Percentiles rank a stretch among this genome's conserved stretches.
phyloP scores from a whole-genome alignment of 2,113 vertebrate genomes.

The Lycocorax pyrrhopterus region DNA sequence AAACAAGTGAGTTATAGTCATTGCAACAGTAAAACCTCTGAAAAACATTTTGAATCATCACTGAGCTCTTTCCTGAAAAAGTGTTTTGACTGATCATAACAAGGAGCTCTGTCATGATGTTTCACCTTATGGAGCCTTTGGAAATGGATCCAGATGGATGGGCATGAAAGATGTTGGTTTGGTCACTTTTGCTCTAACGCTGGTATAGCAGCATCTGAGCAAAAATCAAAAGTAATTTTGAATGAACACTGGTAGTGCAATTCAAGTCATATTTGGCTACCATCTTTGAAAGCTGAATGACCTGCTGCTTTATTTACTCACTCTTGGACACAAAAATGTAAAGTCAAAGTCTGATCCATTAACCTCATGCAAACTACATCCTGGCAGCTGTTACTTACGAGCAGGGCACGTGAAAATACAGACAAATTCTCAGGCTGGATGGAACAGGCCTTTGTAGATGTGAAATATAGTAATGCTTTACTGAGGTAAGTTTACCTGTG shows the following conservation, averaged over 20 bases:
- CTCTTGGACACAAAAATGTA: neutral
- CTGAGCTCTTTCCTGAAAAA: neutral
- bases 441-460: neutral
- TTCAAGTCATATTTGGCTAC: neutral
- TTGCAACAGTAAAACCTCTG: conserved; percentile 8
- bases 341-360: neutral
- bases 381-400: neutral
- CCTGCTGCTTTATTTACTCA: neutral
- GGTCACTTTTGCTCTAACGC: neutral
- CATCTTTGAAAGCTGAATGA: neutral
- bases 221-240: neutral
- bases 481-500: neutral
- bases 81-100: neutral
- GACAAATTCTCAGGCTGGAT: neutral
- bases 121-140: neutral
- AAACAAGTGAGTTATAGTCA: conserved; percentile 61
- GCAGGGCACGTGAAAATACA: neutral
- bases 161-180: neutral
- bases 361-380: neutral
- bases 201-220: neutral
- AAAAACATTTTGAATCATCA: conserved; percentile 22
- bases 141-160: neutral
- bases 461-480: neutral
- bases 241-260: neutral
- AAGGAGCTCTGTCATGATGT: neutral